Conservation (phyloP, 2,797 vertebrate species). For the Enteromius argenteus region DNA sequence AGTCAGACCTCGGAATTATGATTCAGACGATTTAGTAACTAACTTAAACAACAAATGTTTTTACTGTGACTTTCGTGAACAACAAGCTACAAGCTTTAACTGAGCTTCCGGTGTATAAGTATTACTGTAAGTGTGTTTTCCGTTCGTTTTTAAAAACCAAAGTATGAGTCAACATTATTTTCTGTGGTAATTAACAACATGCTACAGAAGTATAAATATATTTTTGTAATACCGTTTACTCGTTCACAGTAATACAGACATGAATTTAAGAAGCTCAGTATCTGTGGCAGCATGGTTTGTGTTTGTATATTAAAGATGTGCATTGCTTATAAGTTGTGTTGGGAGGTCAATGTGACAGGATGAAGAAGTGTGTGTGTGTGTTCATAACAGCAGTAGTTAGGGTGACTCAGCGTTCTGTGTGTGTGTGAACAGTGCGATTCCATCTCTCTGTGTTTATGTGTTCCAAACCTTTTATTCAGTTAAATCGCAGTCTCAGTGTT, state of each 20-base stretch:
- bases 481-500: not conserved
- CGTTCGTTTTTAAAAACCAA: not conserved
- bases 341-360: constrained; percentile 21
- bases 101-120: not conserved
- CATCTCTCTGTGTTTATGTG: constrained; percentile 4
- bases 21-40: not conserved
- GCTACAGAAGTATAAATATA: not conserved
- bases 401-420: constrained; percentile 46
- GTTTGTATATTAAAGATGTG: constrained; percentile 5
- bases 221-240: not conserved
- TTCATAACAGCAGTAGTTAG: constrained; percentile 1
- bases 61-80: not conserved
- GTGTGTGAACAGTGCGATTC: constrained; percentile 3
- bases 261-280: not conserved
- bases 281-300: not conserved
- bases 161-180: constrained; percentile 19
- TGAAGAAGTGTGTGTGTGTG: constrained; percentile 29
- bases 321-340: constrained; percentile 15
- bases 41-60: not conserved
- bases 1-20: not conserved
- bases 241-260: not conserved
- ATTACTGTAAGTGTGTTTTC: not conserved
- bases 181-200: constrained; percentile 14
- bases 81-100: too few relatives aligned
- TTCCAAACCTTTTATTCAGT: constrained; percentile 2